A percentile compares a stretch with the other conserved stretches of the same genome.
Evolutionary conservation across 1,140 invertebrate species (phyloP).

Genomic region (Ylistrum balloti): DNA sequence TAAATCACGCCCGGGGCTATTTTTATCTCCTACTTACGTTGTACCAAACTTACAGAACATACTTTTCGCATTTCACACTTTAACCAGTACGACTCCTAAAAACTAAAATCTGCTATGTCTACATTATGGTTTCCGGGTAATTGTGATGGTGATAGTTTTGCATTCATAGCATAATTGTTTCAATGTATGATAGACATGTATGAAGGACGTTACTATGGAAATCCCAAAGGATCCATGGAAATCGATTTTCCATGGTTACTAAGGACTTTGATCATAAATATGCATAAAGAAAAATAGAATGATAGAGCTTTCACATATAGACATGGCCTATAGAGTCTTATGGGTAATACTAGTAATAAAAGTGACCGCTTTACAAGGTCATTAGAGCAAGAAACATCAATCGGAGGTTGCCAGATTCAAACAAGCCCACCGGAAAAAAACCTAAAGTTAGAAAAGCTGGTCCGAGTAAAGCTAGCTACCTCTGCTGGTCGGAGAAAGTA

Average conservation of each 20-base stretch:
- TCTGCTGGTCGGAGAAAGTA: no score
- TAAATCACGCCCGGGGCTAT: background rate
- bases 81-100: background rate
- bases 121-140: background rate
- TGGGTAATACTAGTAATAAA: background rate
- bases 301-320: background rate
- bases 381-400: no score
- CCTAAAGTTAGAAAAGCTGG: background rate
- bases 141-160: background rate
- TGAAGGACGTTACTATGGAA: background rate
- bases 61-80: background rate
- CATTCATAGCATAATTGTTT: background rate
- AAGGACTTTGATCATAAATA: background rate
- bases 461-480: no score
- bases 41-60: background rate
- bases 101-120: background rate
- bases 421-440: no score
- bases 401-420: no score
- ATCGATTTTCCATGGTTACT: slow-evolving; percentile 6
- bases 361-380: background rate
- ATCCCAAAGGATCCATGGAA: background rate
- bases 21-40: background rate
- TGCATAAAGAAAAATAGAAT: background rate
- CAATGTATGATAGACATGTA: background rate
- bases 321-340: no score